Percentiles rank a stretch among this genome's conserved stretches.
Conservation (phyloP, 1,140 invertebrate species). For the Atta cephalotes region DNA sequence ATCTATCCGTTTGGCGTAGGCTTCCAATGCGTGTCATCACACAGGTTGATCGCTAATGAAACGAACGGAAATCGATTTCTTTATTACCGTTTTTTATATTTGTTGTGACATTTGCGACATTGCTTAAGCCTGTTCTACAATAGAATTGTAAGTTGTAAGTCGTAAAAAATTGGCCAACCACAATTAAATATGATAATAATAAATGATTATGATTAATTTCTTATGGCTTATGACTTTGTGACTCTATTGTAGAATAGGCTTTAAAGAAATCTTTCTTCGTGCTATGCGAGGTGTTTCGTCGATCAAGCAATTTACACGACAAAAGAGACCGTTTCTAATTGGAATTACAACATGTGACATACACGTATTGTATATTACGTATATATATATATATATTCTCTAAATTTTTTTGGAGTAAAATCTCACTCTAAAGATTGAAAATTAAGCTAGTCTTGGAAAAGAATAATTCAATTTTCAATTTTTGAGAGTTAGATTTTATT, state of each 20-base stretch:
- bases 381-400: too few species aligned
- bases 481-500: too few species aligned
- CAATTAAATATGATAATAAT: too few species aligned
- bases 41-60: not conserved
- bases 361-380: not conserved
- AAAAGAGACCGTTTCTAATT: slow-evolving; percentile 50
- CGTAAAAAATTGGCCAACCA: too few species aligned
- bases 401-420: too few species aligned
- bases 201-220: too few species aligned
- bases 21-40: slow-evolving; percentile 16
- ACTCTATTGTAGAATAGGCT: too few species aligned
- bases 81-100: not conserved
- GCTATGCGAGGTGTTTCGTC: slow-evolving; percentile 26
- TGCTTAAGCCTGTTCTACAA: not conserved
- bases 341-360: slow-evolving; percentile 19
- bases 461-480: too few species aligned
- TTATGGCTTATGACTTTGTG: too few species aligned
- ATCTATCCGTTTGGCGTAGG: not conserved
- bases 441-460: too few species aligned
- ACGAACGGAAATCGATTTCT: not conserved
- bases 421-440: too few species aligned
- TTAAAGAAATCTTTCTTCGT: slow-evolving; percentile 54
- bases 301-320: slow-evolving; percentile 37
- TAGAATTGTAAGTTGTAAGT: too few species aligned
- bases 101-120: not conserved